A percentile compares a stretch with the other conserved stretches of the same genome.
phyloP scores from a whole-genome alignment of 2,888 invertebrate genomes.

The Kryphioiulus occultus region DNA sequence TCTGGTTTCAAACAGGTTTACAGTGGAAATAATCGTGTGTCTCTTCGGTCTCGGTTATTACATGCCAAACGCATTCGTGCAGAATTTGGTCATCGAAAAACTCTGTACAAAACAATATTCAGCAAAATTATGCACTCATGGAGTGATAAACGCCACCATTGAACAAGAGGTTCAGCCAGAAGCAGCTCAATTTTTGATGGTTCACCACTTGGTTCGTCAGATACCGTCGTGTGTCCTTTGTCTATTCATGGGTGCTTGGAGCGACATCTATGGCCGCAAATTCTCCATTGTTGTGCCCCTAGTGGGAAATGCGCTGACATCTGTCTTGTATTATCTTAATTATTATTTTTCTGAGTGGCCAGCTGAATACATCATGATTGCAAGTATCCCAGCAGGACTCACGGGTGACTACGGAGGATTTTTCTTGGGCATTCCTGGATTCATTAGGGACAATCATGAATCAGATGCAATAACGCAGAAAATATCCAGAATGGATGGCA shows the following conservation, averaged over 20 bases:
- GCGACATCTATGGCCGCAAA: slow-evolving; percentile 37
- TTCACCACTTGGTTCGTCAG: background rate
- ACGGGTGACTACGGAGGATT: slow-evolving; percentile 45
- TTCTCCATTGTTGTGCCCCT: background rate
- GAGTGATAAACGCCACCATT: background rate
- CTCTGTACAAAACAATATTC: background rate
- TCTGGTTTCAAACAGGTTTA: background rate
- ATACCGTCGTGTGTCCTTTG: background rate
- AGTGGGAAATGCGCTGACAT: background rate
- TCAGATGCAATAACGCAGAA: background rate
- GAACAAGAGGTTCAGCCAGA: background rate
- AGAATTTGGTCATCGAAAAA: slow-evolving; percentile 8
- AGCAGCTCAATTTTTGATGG: background rate
- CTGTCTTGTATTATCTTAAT: slow-evolving; percentile 12
- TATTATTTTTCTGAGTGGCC: background rate
- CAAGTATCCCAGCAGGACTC: slow-evolving; percentile 45
- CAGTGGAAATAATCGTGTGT: background rate
- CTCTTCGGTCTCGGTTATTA: background rate
- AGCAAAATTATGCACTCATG: background rate
- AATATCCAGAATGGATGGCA: slow-evolving; percentile 45
- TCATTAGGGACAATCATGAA: background rate
- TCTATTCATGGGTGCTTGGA: slow-evolving; percentile 46
- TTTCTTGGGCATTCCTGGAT: slow-evolving; percentile 41
- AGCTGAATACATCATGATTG: background rate
- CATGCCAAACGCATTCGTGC: background rate